Base-by-base conservation (phyloP, 2,797 vertebrate species). In the Tenualosa thibaudeaui region DNA sequence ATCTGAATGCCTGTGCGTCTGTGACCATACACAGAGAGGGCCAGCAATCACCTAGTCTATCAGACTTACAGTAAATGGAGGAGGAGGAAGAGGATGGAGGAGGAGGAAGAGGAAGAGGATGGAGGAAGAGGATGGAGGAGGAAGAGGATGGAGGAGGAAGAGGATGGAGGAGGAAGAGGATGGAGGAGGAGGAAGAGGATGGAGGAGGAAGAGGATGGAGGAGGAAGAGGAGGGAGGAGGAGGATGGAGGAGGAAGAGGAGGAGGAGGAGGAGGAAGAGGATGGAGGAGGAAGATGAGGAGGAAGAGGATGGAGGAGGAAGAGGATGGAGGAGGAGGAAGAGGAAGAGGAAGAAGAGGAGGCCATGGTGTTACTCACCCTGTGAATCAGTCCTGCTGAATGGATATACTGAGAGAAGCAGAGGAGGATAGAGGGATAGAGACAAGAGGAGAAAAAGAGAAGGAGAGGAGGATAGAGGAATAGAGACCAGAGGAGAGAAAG, bases 321-420 rank as follows among this genome's bases (percentile, higher is more conserved):
- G 3, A 53, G 51, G 12, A 13, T 17, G 56, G 53, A 56, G 19
- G 54, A 56, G 54, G 17, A 31, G 60, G 60, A 65, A 2, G n/a
- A 31, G 10, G n/a, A 65, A 8, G 60, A 26, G 60, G 9, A 22
- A 26, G 60, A 12, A 3, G n/a, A 26, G 24, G 60, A 31, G n/a
- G 60, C 8, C 2, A 24, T 7, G 65, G 17, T 56, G 54, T 3
- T 43, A 94, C 98, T 98, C 93, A 99, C 98, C 96, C 98, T 95
- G 91, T 99, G 98, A 89, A 99, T 98, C 93, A 99, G 95, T 92
- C 98, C 98, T 0, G 98, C 98, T 81, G 98, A 99, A 94, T 99
- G 98, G 94, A 99, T 99, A 93, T 99, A 99, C 98, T 99, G 95
- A 91, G 89, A 89, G 88, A 84, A 10, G 85, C 86, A 62, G 15